These are phyloP conservation scores for Ophiothrix spiculata DNA, from an alignment of 35 echinoderm and acorn worm genomes.

Conservation along the genomic window DNA sequence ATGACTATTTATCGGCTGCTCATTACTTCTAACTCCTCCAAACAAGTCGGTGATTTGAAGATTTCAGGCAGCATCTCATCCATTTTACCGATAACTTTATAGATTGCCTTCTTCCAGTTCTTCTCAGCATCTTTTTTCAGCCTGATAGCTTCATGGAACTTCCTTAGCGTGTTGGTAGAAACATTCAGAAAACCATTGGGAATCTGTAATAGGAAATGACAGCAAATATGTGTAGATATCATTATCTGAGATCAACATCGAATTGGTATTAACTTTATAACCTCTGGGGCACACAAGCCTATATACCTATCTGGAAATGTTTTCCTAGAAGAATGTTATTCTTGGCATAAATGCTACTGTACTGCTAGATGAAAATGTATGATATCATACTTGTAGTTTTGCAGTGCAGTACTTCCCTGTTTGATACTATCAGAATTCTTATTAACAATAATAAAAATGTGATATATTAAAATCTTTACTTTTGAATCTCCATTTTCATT, in stretches of 20 bases:
- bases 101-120: constrained; percentile 98
- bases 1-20: too few relatives aligned
- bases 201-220: constrained; percentile 49
- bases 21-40: constrained; percentile 70
- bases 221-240: constrained; percentile 2
- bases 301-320: too few relatives aligned
- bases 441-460: too few relatives aligned
- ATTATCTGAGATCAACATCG: neutral
- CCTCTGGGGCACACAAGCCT: too few relatives aligned
- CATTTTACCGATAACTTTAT: constrained; percentile 96
- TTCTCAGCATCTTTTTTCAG: constrained; percentile 67
- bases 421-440: too few relatives aligned
- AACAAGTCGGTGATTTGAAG: constrained; percentile 84
- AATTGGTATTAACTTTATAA: neutral
- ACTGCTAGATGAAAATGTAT: too few relatives aligned
- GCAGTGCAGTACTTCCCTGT: too few relatives aligned
- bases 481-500: too few relatives aligned
- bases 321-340: too few relatives aligned
- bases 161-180: constrained; percentile 68
- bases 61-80: constrained; percentile 89
- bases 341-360: too few relatives aligned
- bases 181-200: constrained; percentile 88
- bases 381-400: too few relatives aligned
- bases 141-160: constrained; percentile 87
- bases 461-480: too few relatives aligned